Base-by-base conservation (phyloP, 2,888 invertebrate genomes). In the Chloromyia formosa region DNA sequence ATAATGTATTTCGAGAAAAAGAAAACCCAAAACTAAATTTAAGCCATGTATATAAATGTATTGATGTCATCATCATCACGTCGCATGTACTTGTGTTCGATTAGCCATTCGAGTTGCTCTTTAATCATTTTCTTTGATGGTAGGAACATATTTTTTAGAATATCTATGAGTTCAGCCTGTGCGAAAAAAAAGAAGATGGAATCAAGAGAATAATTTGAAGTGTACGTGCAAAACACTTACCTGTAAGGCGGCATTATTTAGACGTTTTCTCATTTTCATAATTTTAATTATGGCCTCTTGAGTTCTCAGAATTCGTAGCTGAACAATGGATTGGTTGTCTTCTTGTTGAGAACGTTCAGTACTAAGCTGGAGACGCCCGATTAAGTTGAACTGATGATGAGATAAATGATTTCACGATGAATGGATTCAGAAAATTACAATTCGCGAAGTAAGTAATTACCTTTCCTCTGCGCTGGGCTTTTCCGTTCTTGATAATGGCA, bases 101-200 rank as follows among this genome's bases (percentile, higher is more conserved):
- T 98, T 60, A 99, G 91, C 98, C 98, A 99, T 86, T 99, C 99
- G 72, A 99, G 90, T 87, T 99, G 98, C 86, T 99, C 98, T 86
- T 99, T 99, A 81, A 99, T 98, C 94, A 99, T 95, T 87, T 98
- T 98, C 86, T 97, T 97, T 78, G 97, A 96, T 27, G 99, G 99
- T 82, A 98, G 88, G 89, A 99, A 99, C 97, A 99, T 98, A 84
- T 98, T 97, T 87, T 98, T 98, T 80, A 99, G 87, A 83, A 99
- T 97, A 87, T 99, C 98, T 18, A 99, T 94, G 75, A 99, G 88
- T 87, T 99, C 98, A 74, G 96, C 95, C 90, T 90, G 85, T 14
- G 27, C 18, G 23, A 16, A 14, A 60, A 71, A 71, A 12, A 23
- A 73, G 42, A 1, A 23, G 1, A 54, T 40, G 20, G 42, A 35